Conservation (phyloP, 2,113 vertebrate genomes). For the Macaca fascicularis region T2T-MFA8v1.1 NC_088379.1:72833001-72833500, state of each 20-base stretch:
- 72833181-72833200: slow-evolving; percentile 15
- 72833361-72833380: background rate
- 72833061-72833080: background rate
- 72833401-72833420: background rate
- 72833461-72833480: background rate
- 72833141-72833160: background rate
- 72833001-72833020: background rate
- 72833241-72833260: background rate
- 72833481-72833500: background rate
- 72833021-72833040: background rate
- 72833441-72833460: background rate
- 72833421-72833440: background rate
- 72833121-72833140: background rate
- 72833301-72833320: background rate
- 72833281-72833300: background rate
- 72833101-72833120: background rate
- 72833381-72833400: background rate
- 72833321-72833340: background rate
- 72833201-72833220: background rate
- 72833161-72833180: background rate
- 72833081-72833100: background rate
- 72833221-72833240: background rate
- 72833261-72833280: background rate
- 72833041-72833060: background rate
- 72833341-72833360: background rate